A percentile compares a stretch with the other conserved stretches of the same genome.
Conservation (phyloP, 92 coral and sea anemone genomes). For the Siderastrea radians region DNA sequence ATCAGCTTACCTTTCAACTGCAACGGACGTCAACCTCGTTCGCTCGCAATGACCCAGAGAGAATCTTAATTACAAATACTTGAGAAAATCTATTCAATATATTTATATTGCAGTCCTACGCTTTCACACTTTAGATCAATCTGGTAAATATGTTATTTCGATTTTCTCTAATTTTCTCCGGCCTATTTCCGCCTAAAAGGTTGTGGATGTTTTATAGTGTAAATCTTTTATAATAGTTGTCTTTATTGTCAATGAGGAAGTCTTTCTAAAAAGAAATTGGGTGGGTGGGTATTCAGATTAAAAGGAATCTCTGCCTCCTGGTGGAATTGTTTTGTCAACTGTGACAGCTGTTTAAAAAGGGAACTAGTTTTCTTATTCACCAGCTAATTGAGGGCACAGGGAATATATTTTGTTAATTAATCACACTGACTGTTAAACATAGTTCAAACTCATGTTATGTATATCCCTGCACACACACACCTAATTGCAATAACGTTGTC, state of each 20-base stretch:
- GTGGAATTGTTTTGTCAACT: conserved; percentile 25
- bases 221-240: neutral
- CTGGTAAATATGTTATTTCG: neutral
- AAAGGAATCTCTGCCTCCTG: neutral
- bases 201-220: neutral
- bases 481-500: too few species aligned
- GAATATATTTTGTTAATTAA: neutral
- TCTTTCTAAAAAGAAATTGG: neutral
- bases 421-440: neutral
- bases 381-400: neutral
- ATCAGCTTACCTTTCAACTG: neutral
- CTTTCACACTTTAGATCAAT: neutral
- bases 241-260: neutral
- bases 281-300: neutral
- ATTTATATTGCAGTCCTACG: conserved; percentile 17
- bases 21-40: neutral
- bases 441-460: neutral
- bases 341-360: conserved; percentile 27
- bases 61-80: neutral
- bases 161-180: neutral
- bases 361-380: neutral
- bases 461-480: neutral
- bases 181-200: conserved; percentile 26
- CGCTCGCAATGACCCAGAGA: neutral
- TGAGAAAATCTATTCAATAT: neutral